Evolutionary conservation across 2,888 invertebrate species (phyloP), one percentile per base, ranked within the genome.

Genomic region (Cremastinae sp.): DNA sequence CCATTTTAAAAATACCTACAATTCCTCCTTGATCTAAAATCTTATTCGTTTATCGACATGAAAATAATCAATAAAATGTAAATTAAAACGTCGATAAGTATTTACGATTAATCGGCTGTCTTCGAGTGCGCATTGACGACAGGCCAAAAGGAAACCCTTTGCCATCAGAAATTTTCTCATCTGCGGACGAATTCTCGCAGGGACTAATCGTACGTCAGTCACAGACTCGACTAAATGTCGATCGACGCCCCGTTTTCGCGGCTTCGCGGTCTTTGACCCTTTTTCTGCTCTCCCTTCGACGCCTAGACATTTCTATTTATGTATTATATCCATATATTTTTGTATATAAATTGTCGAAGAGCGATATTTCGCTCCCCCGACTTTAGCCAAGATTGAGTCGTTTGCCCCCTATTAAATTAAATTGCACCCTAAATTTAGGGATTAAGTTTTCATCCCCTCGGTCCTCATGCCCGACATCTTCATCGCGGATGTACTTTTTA

Each of bases 181-280:
- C 2, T 51, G 5, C 16, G 43, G 41, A 47, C 82, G 79, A 82
- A 77, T 74, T 73, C 68, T 28, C 78, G 61, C 62, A 72, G 78
- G 70, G 70, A 72, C 69, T 73, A 72, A 83, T 84, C 83, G 83
- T 86, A 86, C 80, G 88, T 88, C 88, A 88, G 80, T 84, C 83
- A 84, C 89, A 89, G 88, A 80, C 85, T 82, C 87, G 86, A 87
- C 86, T 88, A 88, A 88, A 88, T 88, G 88, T 87, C 86, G 86
- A 89, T 87, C 86, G 83, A 82, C 84, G 73, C 78, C 75, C 28
- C 77, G 70, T 56, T 69, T 56, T 74, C 69, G 58, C 61, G 74
- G 74, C 68, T 66, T 77, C 74, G 65, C 61, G 76, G 74, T 77
- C 70, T 73, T 73, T 72, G n/a, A 59, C 72, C 55, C 65, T 35